A percentile compares a stretch with the other conserved stretches of the same genome.
Evolutionary conservation across 2,797 vertebrate species (phyloP).

Genomic region (Manis javanica): DNA sequence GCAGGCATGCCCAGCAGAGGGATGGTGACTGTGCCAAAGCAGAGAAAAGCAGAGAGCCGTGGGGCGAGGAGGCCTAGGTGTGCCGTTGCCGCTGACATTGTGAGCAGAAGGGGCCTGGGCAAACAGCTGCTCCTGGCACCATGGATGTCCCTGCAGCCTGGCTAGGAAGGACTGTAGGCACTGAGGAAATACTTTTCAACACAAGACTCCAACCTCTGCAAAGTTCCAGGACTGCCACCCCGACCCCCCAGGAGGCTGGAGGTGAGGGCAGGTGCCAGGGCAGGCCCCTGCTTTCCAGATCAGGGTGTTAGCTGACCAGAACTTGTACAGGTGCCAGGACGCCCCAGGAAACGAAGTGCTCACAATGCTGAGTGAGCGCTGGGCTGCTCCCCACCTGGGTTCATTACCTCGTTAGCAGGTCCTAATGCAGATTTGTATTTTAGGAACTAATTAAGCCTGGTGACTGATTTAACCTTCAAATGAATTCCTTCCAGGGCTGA

Average conservation of each 20-base stretch:
- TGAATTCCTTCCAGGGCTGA: slow-evolving; percentile 32
- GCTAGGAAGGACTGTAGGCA: background rate
- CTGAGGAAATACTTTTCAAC: background rate
- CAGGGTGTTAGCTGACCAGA: accelerated
- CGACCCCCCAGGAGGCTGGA: background rate
- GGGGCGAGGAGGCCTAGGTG: background rate
- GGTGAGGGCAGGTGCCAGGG: background rate
- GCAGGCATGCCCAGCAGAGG: accelerated
- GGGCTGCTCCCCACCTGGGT: background rate
- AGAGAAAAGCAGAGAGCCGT: background rate
- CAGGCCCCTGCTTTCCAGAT: background rate
- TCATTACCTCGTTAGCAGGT: background rate
- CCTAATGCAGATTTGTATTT: slow-evolving; percentile 31
- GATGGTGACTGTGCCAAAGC: accelerated
- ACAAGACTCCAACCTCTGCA: too few relatives aligned
- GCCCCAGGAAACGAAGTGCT: accelerated
- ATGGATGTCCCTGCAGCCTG: accelerated
- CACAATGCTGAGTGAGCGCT: background rate
- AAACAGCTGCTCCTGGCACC: accelerated
- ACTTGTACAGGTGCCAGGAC: accelerated
- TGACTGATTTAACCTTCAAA: slow-evolving; percentile 58
- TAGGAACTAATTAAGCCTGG: slow-evolving; percentile 66
- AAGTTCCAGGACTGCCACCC: too few relatives aligned
- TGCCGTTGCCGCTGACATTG: accelerated
- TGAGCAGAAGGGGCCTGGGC: background rate